phyloP scores from a whole-genome alignment of 2,797 vertebrate genomes.

The Tarsius wallacei region DNA sequence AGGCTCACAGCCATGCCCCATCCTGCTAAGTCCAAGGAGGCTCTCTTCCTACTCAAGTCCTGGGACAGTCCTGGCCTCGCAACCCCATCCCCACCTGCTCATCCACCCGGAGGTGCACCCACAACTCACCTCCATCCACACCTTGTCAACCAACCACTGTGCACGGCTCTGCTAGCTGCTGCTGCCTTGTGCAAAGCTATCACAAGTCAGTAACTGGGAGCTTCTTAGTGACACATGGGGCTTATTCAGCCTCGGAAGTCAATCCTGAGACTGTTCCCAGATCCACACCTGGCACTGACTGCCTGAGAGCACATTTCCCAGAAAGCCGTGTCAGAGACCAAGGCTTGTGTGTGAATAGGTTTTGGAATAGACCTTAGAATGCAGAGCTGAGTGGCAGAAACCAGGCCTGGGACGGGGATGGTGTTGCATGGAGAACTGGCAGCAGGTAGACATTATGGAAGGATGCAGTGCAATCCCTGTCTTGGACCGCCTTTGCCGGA shows the following conservation, averaged over 20 bases:
- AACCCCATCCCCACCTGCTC: too few species aligned
- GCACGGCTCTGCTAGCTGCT: not conserved
- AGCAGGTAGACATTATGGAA: accelerated
- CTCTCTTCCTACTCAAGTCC: too few species aligned
- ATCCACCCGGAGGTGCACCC: too few species aligned
- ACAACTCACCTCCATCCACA: not conserved
- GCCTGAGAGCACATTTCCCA: not conserved
- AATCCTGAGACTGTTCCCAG: not conserved
- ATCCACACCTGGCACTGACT: not conserved
- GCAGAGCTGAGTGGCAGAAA: not conserved
- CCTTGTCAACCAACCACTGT: not conserved
- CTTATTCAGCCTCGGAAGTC: not conserved
- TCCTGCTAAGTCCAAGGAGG: too few species aligned
- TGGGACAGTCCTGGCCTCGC: too few species aligned
- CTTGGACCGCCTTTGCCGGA: not conserved
- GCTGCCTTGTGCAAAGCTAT: not conserved
- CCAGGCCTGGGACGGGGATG: not conserved
- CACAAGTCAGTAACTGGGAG: not conserved
- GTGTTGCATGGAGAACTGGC: too few species aligned
- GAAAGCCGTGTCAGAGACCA: not conserved
- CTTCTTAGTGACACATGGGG: not conserved
- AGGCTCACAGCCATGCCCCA: not conserved
- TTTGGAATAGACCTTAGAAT: not conserved
- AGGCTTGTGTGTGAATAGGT: not conserved
- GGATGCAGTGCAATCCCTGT: too few species aligned